Percentiles rank a stretch among this genome's conserved stretches.
Conservation (phyloP, 2,113 vertebrate genomes). For the Dissostichus mawsoni region DNA sequence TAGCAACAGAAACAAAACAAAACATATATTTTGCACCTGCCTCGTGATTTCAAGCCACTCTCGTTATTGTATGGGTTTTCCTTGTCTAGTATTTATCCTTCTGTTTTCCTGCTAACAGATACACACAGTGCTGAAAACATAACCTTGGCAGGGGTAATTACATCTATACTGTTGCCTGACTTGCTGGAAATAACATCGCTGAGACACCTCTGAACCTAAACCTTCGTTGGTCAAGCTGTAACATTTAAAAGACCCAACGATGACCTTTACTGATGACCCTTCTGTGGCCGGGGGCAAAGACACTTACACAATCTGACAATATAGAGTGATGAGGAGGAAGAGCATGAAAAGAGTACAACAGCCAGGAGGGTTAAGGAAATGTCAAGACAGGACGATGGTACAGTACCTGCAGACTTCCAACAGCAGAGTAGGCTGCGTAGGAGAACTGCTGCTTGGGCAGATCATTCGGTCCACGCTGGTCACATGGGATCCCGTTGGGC, state of each 20-base stretch:
- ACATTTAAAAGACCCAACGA: conserved; percentile 27
- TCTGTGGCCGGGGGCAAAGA: background rate
- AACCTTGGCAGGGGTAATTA: background rate
- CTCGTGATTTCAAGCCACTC: too few relatives aligned
- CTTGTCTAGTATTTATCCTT: too few relatives aligned
- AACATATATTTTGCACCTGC: too few relatives aligned
- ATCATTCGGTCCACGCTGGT: conserved; percentile 64
- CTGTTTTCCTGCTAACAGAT: too few relatives aligned
- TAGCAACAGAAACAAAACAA: too few relatives aligned
- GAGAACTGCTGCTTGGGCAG: conserved; percentile 80
- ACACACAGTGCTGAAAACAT: background rate
- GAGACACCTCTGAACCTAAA: conserved; percentile 10
- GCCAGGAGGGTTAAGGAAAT: conserved; percentile 27
- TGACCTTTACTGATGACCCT: conserved; percentile 31
- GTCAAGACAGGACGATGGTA: background rate
- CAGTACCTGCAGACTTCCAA: conserved; percentile 91
- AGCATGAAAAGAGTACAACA: background rate
- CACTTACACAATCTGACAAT: conserved; percentile 5
- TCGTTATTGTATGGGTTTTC: too few relatives aligned
- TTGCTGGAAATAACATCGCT: background rate
- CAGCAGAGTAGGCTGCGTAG: conserved; percentile 93
- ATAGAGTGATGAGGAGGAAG: background rate
- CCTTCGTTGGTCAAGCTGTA: background rate
- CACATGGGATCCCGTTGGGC: conserved; percentile 87
- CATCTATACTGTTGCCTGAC: background rate